Base-by-base conservation (phyloP, 2,113 vertebrate genomes). In the Piliocolobus tephrosceles region DNA sequence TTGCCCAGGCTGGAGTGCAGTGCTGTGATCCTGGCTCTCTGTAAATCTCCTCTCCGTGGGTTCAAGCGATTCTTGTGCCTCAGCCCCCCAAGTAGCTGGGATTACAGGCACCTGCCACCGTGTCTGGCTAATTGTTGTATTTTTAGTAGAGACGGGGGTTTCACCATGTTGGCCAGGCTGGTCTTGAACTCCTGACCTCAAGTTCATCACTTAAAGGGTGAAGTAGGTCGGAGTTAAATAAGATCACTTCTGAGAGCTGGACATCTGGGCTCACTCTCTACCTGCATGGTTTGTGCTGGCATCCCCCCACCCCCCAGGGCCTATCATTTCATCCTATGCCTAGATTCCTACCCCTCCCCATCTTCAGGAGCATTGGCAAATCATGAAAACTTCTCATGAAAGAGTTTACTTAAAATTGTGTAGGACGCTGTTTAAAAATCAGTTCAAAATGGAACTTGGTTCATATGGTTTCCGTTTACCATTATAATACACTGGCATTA, bases 371-470 rank as follows among this genome's bases (percentile, higher is more conserved):
- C 58, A 57, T 50, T 40, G 68, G 30, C 61, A 50, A 40, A 16
- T 18, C 20, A 6, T 43, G 52, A 55, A 38, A 58, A 30, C 82
- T 43, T 93, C 58, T 58, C 73, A 43, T 43, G 52, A 32, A 70
- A 75, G 70, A 80, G 23, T 70, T 70, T 72, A 20, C 30, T 27
- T 58, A 27, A 79, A 81, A 50, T 8, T 8, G 10, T 25, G 22
- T 38, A 86, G 58, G 88, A 11, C 40, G 40, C 9, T 95, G 70
- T 88, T 94, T 72, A 96, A 88, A 84, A 79, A 32, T 55, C 50
- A 61, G 64, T 93, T 80, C 80, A 47, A 80, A 95, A 75, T 79
- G 45, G 72, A 75, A 72, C 30, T 92, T 88, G 81, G 86, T 8
- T 90, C 43, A 45, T 17, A 30, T 16, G 93, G 22, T 58, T 90